phyloP scores from a whole-genome alignment of 2,888 invertebrate species.

The Hetaerina titia region DNA sequence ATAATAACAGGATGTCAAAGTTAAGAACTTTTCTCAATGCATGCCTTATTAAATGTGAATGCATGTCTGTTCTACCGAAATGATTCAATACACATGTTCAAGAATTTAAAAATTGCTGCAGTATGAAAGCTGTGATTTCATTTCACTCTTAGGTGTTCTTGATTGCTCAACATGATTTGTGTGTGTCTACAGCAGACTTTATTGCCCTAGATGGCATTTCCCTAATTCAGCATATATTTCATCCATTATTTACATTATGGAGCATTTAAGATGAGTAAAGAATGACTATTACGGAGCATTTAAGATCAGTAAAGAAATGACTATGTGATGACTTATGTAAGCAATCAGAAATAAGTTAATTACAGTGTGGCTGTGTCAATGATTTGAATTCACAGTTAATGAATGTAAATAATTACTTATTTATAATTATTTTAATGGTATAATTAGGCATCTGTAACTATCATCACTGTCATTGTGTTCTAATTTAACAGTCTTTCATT shows the following conservation, averaged over 20 bases:
- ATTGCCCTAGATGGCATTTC: not conserved
- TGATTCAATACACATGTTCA: too few species aligned
- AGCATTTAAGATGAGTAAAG: too few species aligned
- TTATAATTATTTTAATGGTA: not conserved
- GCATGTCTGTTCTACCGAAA: too few species aligned
- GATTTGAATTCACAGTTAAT: conserved; percentile 5
- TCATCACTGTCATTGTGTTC: not conserved
- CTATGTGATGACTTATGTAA: not conserved
- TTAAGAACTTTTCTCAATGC: too few species aligned
- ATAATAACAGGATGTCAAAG: too few species aligned
- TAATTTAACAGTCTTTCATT: conserved; percentile 10
- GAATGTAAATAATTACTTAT: not conserved
- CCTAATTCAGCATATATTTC: too few species aligned
- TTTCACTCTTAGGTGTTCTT: not conserved
- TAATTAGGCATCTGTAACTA: not conserved
- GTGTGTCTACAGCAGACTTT: not conserved
- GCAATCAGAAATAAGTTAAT: not conserved
- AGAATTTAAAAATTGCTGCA: too few species aligned
- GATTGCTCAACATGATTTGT: not conserved
- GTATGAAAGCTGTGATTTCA: too few species aligned
- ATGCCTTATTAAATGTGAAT: too few species aligned
- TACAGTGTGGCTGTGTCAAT: conserved; percentile 2
- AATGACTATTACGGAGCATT: too few species aligned
- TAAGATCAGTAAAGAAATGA: too few species aligned
- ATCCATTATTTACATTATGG: too few species aligned